Base-by-base conservation (phyloP, 1,140 invertebrate genomes). In the Dermatophagoides farinae region DNA sequence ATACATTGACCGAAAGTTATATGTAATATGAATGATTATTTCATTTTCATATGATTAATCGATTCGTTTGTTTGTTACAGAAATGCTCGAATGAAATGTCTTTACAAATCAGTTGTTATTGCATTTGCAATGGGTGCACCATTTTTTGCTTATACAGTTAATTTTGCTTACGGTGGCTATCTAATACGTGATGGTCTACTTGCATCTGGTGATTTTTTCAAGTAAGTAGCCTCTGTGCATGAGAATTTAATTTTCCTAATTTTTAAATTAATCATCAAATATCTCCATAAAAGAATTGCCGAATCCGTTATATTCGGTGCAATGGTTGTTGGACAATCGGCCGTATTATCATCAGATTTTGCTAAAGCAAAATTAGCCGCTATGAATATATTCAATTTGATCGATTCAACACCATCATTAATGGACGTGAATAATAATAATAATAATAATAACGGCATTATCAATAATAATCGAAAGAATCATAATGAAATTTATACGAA, bases 261-360 rank as follows among this genome's bases (percentile, higher is more conserved):
- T 16, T 18, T 38, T 54, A 16, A 54, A 54, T 22, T 23, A 23
- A 37, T 53, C 25, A n/a, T n/a, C n/a, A n/a, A n/a, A n/a, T 11
- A 50, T 50, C 9, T 18, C 18, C 8, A 52, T 5, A 52, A 23
- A 67, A 87, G 84, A 69, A 84, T 91, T 16, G 84, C 84, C 16
- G 83, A 87, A 69, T 79, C 84, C 0, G 71, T 92, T 10, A 80
- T 90, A 47, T 85, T 89, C 68, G 88, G 87, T 2, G 84, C 85
- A 0, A 86, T 85, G 80, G 84, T 86, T 77, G 76, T 90, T 67
- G 86, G 85, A 0, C 83, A 88, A 68, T 81, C 85, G 0, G 70
- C 87, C 20, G 83, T 85, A 0, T 87, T 86, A 68, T 84, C 86
- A 1, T 87, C 88, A 0, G 90, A 91, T 70, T 86, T 88, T 65